These are phyloP conservation scores for Magallana ariakensis DNA, from an alignment of 1,140 invertebrate genomes.

Conservation along the genomic window DNA sequence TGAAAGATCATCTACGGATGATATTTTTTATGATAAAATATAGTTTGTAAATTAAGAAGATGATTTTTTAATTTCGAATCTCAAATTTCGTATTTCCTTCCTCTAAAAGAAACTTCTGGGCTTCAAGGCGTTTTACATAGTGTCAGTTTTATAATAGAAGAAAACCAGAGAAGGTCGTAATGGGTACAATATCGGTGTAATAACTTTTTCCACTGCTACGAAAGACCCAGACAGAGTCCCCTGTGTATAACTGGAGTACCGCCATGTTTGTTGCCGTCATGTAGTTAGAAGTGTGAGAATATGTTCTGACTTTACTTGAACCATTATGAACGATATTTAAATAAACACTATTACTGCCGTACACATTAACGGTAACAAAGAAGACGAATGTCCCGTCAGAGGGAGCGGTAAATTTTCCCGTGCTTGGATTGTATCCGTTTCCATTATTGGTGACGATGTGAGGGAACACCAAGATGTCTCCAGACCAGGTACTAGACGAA, in stretches of 20 bases:
- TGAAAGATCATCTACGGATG: no score
- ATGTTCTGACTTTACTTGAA: neutral
- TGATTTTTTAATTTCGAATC: no score
- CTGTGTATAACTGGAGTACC: neutral
- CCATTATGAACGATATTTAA: neutral
- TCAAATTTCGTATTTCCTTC: no score
- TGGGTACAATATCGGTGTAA: neutral
- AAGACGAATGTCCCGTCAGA: neutral
- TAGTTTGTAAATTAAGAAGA: no score
- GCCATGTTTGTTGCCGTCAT: conserved; percentile 23
- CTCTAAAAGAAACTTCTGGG: no score
- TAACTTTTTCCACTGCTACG: neutral
- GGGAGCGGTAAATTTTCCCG: neutral
- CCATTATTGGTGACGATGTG: neutral
- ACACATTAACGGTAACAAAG: neutral
- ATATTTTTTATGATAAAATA: no score
- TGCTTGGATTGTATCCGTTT: conserved; percentile 6
- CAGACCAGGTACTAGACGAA: neutral
- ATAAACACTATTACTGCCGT: neutral
- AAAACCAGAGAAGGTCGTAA: neutral
- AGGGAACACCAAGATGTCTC: neutral
- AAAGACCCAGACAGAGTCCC: neutral
- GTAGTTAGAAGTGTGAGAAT: neutral
- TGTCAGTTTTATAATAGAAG: neutral
- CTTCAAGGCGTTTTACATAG: neutral